Evolutionary conservation across 2,797 vertebrate genomes (phyloP).

Genomic region (Eidolon dupreanum): DNA sequence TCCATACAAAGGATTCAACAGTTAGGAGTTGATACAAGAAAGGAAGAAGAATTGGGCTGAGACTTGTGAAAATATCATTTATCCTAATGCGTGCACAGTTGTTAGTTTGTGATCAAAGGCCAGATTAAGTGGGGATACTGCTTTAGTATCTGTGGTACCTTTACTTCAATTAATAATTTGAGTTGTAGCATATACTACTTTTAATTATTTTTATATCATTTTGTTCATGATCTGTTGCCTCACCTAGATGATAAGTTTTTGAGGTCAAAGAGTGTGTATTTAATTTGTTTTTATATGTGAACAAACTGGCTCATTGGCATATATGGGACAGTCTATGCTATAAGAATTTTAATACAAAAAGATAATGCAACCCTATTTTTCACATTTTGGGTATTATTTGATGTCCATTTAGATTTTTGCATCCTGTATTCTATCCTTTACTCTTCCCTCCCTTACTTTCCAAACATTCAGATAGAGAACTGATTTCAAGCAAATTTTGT

Average conservation of each 20-base stretch:
- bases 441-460: not conserved
- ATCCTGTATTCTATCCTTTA: not conserved
- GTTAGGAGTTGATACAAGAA: not conserved
- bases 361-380: not conserved
- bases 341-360: conserved; percentile 8
- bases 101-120: not conserved
- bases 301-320: not conserved
- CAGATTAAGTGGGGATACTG: not conserved
- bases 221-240: not conserved
- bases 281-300: not conserved
- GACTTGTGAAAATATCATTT: not conserved
- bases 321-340: not conserved
- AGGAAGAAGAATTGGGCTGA: not conserved
- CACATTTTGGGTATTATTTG: not conserved
- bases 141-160: not conserved
- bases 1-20: not conserved
- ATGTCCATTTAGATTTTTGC: not conserved
- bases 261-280: not conserved
- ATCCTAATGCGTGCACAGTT: not conserved
- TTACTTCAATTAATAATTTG: not conserved
- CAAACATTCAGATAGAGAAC: not conserved
- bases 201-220: not conserved
- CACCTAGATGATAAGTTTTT: not conserved
- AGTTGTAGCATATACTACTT: not conserved
- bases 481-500: not conserved